Conservation (phyloP, 2,888 invertebrate genomes). For the Theretra japonica region DNA sequence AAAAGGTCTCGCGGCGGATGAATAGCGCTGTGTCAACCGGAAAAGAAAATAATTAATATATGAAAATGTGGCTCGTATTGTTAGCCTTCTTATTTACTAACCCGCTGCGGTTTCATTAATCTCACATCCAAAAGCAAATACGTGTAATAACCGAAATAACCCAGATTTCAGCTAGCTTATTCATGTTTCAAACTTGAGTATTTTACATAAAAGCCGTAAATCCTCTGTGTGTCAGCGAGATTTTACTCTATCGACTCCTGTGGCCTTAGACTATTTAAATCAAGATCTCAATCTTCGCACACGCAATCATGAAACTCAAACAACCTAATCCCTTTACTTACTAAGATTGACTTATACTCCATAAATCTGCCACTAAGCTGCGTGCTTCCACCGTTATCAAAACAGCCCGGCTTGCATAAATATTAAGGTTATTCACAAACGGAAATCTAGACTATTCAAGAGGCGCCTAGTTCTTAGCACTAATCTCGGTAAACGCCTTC, state of each 20-base stretch:
- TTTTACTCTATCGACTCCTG: neutral
- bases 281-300: conserved; percentile 13
- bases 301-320: conserved; percentile 9
- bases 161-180: too few relatives aligned
- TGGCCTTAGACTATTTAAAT: neutral
- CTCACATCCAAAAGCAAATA: neutral
- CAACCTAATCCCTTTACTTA: conserved; percentile 18
- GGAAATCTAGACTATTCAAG: conserved; percentile 69
- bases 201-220: neutral
- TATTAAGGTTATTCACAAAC: conserved; percentile 65
- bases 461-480: conserved; percentile 67
- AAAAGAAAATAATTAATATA: conserved; percentile 24
- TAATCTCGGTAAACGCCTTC: conserved; percentile 74
- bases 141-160: too few relatives aligned
- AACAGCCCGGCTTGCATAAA: conserved; percentile 48
- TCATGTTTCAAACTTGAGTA: too few relatives aligned
- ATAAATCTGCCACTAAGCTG: conserved; percentile 32
- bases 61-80: conserved; percentile 7
- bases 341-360: conserved; percentile 18
- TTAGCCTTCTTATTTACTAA: conserved; percentile 2
- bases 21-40: conserved; percentile 16
- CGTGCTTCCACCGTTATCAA: conserved; percentile 33
- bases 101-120: neutral
- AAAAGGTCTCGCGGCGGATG: conserved; percentile 22
- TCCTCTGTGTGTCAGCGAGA: neutral